Conservation (phyloP, 2,797 vertebrate genomes). For the Echeneis naucrates region DNA sequence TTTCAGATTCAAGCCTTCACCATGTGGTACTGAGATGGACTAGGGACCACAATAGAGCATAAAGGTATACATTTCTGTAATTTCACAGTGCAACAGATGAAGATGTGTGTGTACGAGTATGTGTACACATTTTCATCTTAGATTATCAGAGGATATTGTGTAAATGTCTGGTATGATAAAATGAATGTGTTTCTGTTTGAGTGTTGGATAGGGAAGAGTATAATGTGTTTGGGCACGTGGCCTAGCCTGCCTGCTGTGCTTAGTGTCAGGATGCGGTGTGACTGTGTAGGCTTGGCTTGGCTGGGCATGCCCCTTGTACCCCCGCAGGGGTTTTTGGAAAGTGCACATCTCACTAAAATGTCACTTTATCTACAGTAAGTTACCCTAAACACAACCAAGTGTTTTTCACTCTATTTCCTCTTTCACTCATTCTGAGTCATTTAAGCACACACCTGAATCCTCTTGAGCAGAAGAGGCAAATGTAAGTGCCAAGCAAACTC, state of each 20-base stretch:
- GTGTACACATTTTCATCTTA: slow-evolving; percentile 29
- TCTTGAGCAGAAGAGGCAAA: background rate
- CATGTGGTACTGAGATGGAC: slow-evolving; percentile 10
- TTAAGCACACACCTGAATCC: slow-evolving; percentile 35
- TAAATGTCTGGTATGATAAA: slow-evolving; percentile 51
- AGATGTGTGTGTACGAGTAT: background rate
- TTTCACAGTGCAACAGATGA: slow-evolving; percentile 22
- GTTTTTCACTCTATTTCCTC: slow-evolving; percentile 16
- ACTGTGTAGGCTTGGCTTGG: slow-evolving; percentile 59
- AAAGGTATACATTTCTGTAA: slow-evolving; percentile 30
- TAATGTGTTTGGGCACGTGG: slow-evolving; percentile 76
- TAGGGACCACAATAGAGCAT: slow-evolving; percentile 22
- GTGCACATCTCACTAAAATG: slow-evolving; percentile 81
- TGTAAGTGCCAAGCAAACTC: slow-evolving; percentile 28
- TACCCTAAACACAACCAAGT: slow-evolving; percentile 62
- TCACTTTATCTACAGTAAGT: slow-evolving; percentile 70
- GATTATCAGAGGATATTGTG: slow-evolving; percentile 39
- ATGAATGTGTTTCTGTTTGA: slow-evolving; percentile 50
- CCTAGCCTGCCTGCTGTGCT: slow-evolving; percentile 73
- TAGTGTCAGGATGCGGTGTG: slow-evolving; percentile 72
- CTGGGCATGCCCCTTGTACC: slow-evolving; percentile 67
- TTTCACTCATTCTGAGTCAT: slow-evolving; percentile 17
- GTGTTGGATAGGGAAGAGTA: slow-evolving; percentile 60
- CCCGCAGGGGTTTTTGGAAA: slow-evolving; percentile 75
- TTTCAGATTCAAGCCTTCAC: slow-evolving; percentile 2